Base-by-base conservation (phyloP, 2,113 vertebrate genomes). In the Varanus salvator region DNA sequence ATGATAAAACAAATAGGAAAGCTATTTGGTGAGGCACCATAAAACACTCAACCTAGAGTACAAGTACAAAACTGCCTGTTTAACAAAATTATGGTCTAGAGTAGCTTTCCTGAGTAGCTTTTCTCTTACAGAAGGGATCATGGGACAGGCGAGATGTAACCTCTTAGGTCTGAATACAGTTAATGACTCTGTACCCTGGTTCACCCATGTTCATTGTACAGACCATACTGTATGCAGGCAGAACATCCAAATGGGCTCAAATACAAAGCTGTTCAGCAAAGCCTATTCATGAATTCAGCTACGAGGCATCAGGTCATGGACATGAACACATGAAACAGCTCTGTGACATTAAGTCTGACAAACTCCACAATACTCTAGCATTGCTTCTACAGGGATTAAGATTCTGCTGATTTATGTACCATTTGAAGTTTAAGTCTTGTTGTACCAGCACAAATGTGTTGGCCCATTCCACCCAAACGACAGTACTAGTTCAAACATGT, bases 1-100 rank as follows among this genome's bases (percentile, higher is more conserved):
- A 95, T 75, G 34, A 93, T 85, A 54, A 74, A 66, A 93, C 88
- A 92, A 91, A 19, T 69, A 86, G 90, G 69, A 34, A 29, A 93
- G 87, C 76, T 83, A 77, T 83, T 38, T 54, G 50, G 12, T 92
- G 74, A 92, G 75, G 81, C 38, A 4, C 17, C 88, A 86, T 89
- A 72, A 93, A 90, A 87, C 34, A 85, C n/a, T 84, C 80, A 0
- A 91, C 84, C 11, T 25, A 29, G 34, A 15, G 3, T 21, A 48
- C n/a, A 44, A 84, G 34, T 12, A 68, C 34, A 69, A 25, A 25
- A 21, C 68, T 68, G 60, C 66, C 44, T 29, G 54, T n/a, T 66
- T 66, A 38, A 66, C 34, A 29, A 57, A 66, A 78, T 21, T 87
- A 78, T 48, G 38, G 23, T 78, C 34, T 78, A 66, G 44, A 83